These are phyloP conservation scores for Cyrtorhinus lividipennis DNA, from an alignment of 1,140 invertebrate species.

Conservation along the genomic window DNA sequence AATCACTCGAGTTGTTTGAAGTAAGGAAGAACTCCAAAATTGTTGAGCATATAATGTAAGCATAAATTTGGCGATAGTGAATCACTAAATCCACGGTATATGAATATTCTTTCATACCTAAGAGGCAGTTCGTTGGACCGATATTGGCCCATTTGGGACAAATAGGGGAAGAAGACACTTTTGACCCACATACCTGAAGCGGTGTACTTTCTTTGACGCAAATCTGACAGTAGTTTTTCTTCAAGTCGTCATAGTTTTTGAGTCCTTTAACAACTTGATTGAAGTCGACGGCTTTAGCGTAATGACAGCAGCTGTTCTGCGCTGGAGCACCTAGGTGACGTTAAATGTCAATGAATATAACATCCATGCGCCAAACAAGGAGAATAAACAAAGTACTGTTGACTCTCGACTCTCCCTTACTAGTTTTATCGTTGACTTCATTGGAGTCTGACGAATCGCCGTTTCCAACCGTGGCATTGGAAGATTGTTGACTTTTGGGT, in stretches of 20 bases:
- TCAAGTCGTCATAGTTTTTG: constrained; percentile 7
- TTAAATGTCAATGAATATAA: constrained; percentile 1
- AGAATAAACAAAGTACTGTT: background rate
- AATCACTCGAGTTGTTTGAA: no score
- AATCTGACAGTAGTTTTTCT: constrained; percentile 8
- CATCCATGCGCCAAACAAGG: background rate
- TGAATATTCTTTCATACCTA: no score
- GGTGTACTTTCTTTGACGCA: constrained; percentile 3
- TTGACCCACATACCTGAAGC: background rate
- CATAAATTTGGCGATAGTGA: no score
- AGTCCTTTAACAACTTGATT: constrained; percentile 10
- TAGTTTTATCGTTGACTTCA: background rate
- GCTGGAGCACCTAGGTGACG: background rate
- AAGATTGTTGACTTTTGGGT: background rate
- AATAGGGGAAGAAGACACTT: no score
- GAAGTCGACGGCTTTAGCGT: constrained; percentile 6
- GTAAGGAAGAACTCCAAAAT: no score
- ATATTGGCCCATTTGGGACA: no score
- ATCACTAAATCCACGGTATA: no score
- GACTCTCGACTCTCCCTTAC: background rate
- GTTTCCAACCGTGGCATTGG: background rate
- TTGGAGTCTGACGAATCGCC: constrained; percentile 16
- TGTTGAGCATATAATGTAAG: no score
- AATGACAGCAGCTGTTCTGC: constrained; percentile 7
- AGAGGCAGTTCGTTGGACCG: no score